These are phyloP conservation scores for Pedetes capensis DNA, from an alignment of 2,113 vertebrate genomes.

Conservation along the genomic window DNA sequence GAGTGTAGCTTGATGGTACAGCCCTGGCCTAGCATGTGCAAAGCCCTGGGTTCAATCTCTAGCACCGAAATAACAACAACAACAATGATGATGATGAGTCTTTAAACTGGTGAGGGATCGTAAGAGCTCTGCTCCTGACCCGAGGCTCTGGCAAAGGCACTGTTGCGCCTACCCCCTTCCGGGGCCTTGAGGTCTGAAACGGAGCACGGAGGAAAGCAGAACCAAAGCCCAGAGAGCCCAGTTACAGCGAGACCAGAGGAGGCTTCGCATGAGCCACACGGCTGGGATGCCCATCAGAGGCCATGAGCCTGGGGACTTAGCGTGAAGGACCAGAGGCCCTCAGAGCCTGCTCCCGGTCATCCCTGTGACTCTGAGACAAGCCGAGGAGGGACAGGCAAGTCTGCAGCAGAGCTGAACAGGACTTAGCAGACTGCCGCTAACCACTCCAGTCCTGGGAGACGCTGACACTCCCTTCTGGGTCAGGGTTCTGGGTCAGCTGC, in stretches of 20 bases:
- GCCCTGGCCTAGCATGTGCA: too few species aligned
- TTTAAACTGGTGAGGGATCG: background rate
- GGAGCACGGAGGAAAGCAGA: background rate
- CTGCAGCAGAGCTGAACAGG: background rate
- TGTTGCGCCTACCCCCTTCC: background rate
- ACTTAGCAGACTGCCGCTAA: background rate
- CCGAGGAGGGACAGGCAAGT: background rate
- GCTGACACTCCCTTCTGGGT: background rate
- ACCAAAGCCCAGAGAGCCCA: background rate
- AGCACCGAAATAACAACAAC: too few species aligned
- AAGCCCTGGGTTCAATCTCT: too few species aligned
- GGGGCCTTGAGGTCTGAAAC: accelerated
- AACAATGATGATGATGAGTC: too few species aligned
- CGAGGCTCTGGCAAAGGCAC: background rate
- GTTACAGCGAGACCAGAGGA: accelerated
- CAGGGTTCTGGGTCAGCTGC: background rate
- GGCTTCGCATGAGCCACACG: background rate
- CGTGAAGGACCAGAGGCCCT: background rate
- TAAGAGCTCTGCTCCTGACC: background rate
- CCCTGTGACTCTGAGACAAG: background rate
- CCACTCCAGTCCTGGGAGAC: background rate
- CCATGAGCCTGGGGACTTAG: background rate
- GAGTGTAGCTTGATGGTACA: too few species aligned
- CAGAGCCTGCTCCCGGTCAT: background rate
- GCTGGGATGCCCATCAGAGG: too few species aligned